Percentiles rank a stretch among this genome's conserved stretches.
These are phyloP conservation scores for Epinephelus awoara DNA, from an alignment of 2,797 vertebrate species.

Conservation along the genomic window DNA sequence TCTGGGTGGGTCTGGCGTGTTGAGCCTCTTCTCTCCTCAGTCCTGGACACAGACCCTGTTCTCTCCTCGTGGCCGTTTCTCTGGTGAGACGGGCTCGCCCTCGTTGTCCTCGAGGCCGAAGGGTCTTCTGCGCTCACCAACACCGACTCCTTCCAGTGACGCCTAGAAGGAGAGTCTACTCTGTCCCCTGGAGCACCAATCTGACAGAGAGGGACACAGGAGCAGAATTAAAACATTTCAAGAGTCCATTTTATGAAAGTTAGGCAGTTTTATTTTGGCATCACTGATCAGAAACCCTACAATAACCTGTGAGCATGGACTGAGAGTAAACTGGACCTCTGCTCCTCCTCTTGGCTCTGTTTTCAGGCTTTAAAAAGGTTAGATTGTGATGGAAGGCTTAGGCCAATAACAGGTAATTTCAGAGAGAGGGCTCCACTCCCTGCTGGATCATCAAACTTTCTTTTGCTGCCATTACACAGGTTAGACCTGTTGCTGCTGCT, in stretches of 20 bases:
- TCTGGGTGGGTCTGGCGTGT: slow-evolving; percentile 85
- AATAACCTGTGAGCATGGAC: no score
- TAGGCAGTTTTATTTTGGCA: no score
- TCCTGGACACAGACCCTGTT: slow-evolving; percentile 68
- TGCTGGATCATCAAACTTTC: no score
- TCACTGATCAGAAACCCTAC: no score
- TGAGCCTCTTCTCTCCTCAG: slow-evolving; percentile 82
- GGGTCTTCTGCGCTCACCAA: slow-evolving; percentile 85
- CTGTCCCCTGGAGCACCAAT: slow-evolving; percentile 80
- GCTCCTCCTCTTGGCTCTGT: no score
- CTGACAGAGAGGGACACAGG: slow-evolving; percentile 72
- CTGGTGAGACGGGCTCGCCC: slow-evolving; percentile 82
- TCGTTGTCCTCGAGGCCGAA: slow-evolving; percentile 77
- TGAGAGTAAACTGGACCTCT: no score
- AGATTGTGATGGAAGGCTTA: no score
- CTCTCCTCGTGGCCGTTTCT: slow-evolving; percentile 80
- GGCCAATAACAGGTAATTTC: no score
- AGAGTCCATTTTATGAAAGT: neutral
- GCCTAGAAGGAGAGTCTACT: slow-evolving; percentile 81
- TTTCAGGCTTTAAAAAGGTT: no score
- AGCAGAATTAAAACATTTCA: slow-evolving; percentile 5
- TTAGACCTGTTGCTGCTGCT: no score
- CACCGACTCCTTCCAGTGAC: slow-evolving; percentile 85
- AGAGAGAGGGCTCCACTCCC: no score
- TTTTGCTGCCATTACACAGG: no score